Conservation (phyloP, 2,113 vertebrate species). For the Aegypius monachus region DNA sequence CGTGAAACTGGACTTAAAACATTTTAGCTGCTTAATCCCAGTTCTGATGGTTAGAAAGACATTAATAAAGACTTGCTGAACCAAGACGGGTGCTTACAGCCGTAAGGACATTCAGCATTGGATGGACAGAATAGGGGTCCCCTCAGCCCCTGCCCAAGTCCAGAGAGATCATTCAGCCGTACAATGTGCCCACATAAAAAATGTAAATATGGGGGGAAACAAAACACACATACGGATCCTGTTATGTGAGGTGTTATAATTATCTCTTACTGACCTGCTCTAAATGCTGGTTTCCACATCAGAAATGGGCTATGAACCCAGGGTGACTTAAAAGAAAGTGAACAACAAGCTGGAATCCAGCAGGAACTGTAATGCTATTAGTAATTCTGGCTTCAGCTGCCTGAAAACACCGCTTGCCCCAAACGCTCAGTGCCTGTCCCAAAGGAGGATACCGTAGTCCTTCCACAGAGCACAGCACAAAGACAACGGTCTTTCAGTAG, state of each 20-base stretch:
- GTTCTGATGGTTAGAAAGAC: neutral
- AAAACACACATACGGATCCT: neutral
- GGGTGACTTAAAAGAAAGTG: neutral
- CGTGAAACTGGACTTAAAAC: neutral
- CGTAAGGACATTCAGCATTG: accelerated
- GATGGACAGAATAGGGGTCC: neutral
- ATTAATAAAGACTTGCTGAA: neutral
- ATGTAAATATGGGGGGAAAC: neutral
- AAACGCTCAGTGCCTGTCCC: neutral
- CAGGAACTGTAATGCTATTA: neutral
- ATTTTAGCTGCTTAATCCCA: neutral
- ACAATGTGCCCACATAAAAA: neutral
- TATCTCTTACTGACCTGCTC: neutral
- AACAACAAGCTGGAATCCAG: neutral
- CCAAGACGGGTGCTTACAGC: neutral
- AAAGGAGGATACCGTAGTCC: neutral
- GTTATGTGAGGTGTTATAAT: neutral
- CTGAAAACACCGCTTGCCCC: accelerated
- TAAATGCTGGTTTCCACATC: neutral
- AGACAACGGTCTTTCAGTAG: neutral
- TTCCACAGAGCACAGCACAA: no score
- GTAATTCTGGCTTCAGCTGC: neutral
- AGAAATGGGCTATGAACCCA: neutral
- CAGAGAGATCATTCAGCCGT: neutral
- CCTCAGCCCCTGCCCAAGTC: no score